phyloP scores from a whole-genome alignment of 2,888 invertebrate genomes.

The Scrobipalpa costella region DNA sequence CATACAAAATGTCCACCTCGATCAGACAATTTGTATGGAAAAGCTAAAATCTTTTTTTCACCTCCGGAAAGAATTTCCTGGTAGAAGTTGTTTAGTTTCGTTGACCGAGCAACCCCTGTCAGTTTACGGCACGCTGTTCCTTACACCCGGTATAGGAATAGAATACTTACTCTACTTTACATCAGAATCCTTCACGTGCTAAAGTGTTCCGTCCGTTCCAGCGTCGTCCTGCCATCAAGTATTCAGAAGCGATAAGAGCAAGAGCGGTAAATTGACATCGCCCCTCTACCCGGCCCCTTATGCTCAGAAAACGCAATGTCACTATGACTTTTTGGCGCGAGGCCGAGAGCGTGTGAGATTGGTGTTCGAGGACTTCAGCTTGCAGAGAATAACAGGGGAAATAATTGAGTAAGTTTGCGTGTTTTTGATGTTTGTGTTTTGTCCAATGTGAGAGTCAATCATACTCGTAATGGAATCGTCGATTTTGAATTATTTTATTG shows the following conservation, averaged over 20 bases:
- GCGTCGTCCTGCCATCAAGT: conserved; percentile 89
- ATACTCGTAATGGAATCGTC: no score
- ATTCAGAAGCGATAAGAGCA: conserved; percentile 88
- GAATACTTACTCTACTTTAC: no score
- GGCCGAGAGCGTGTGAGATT: conserved; percentile 92
- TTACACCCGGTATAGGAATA: no score
- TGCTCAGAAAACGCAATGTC: conserved; percentile 89
- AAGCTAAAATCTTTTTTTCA: no score
- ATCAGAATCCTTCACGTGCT: conserved; percentile 20
- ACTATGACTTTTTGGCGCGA: conserved; percentile 93
- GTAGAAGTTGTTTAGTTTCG: no score
- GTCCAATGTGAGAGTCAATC: no score
- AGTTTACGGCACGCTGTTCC: no score
- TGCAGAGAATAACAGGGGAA: conserved; percentile 84
- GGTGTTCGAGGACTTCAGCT: conserved; percentile 90
- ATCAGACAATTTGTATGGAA: no score
- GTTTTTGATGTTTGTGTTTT: background rate
- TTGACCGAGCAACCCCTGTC: no score
- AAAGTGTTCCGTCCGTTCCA: conserved; percentile 59
- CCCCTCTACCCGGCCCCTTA: conserved; percentile 91
- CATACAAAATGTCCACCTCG: no score
- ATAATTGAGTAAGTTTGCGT: conserved; percentile 82
- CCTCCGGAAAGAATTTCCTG: no score
- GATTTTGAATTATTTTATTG: no score
- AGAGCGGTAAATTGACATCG: conserved; percentile 91